phyloP scores from a whole-genome alignment of 1,140 invertebrate species.

The Pseudobourletiella spinata region DNA sequence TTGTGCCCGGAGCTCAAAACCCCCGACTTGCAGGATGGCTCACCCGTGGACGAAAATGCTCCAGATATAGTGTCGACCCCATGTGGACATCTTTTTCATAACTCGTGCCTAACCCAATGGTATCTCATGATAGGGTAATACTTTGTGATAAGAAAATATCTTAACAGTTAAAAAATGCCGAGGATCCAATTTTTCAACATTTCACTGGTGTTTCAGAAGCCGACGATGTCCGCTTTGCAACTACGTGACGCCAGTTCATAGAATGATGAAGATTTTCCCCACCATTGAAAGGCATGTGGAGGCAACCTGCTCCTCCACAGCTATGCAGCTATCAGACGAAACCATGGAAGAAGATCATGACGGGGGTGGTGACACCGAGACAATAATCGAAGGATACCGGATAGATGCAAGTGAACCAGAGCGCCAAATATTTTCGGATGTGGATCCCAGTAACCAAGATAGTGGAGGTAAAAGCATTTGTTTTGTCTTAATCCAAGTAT shows the following conservation, averaged over 20 bases:
- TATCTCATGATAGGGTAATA: background rate
- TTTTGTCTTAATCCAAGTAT: too few species aligned
- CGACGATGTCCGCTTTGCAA: background rate
- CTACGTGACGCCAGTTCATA: background rate
- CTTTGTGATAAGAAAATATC: too few species aligned
- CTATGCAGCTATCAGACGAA: background rate
- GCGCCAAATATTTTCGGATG: too few species aligned
- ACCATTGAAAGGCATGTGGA: too few species aligned
- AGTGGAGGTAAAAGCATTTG: background rate
- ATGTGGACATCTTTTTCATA: background rate
- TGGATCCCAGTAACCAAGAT: too few species aligned
- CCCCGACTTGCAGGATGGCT: background rate
- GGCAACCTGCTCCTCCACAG: too few species aligned
- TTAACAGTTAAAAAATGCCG: background rate
- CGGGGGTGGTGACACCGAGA: background rate
- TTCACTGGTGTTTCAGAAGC: background rate
- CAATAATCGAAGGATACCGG: background rate
- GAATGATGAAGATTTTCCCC: background rate
- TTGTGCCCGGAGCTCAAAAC: background rate
- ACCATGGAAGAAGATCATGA: background rate
- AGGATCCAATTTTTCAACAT: background rate
- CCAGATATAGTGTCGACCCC: background rate
- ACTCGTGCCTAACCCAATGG: background rate
- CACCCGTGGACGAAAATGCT: background rate
- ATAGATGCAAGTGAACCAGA: too few species aligned